Evolutionary conservation across 2,113 vertebrate genomes (phyloP).

Genomic region (Trochalopteron elliotii): DNA sequence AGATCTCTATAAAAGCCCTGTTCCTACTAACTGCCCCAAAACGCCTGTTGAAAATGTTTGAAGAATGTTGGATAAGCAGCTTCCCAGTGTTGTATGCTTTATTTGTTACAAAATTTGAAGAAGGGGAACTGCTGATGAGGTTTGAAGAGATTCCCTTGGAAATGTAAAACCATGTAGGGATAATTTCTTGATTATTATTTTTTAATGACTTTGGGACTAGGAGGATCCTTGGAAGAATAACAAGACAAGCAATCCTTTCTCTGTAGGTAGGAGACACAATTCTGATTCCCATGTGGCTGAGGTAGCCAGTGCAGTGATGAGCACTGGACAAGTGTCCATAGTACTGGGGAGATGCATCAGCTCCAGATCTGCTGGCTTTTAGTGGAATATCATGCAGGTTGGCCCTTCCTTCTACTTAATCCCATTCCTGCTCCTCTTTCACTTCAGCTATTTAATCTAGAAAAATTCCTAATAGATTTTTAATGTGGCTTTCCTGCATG

Average conservation of each 20-base stretch:
- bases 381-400: background rate
- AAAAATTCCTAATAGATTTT: background rate
- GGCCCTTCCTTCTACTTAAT: background rate
- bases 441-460: background rate
- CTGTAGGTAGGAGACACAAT: background rate
- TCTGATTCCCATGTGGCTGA: background rate
- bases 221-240: background rate
- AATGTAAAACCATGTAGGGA: background rate
- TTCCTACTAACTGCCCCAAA: background rate
- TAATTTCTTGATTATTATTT: background rate
- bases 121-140: background rate
- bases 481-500: background rate
- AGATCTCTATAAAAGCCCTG: background rate
- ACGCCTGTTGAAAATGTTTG: background rate
- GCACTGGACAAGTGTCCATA: background rate
- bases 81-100: background rate
- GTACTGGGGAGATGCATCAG: background rate
- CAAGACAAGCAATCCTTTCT: background rate
- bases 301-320: background rate
- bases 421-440: background rate
- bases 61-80: background rate
- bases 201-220: rapidly evolving
- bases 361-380: background rate
- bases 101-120: background rate
- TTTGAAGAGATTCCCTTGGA: background rate